A percentile compares a stretch with the other conserved stretches of the same genome.
Conservation (phyloP, 2,113 vertebrate species). For the Callochromis pleurospilus region DNA sequence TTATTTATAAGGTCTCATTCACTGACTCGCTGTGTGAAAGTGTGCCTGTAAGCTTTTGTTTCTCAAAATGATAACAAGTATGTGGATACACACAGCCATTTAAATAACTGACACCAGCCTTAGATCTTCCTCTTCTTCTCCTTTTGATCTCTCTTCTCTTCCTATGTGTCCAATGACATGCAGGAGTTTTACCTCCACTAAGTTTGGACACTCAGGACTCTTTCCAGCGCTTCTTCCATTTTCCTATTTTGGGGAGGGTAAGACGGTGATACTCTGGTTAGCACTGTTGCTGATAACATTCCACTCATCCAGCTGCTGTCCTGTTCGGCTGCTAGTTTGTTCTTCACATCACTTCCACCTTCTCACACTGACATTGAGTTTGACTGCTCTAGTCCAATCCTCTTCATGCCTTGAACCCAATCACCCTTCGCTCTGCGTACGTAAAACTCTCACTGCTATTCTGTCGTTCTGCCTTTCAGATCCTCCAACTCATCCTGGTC, state of each 20-base stretch:
- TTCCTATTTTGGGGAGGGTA: neutral
- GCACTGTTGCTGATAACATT: neutral
- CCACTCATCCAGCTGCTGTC: neutral
- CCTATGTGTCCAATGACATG: neutral
- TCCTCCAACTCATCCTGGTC: neutral
- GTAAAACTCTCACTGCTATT: neutral
- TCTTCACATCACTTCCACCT: neutral
- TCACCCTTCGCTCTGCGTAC: neutral
- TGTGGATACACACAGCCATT: neutral
- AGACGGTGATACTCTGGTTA: neutral
- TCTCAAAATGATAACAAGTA: neutral
- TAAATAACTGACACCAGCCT: neutral
- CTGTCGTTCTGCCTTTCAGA: neutral
- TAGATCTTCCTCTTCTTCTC: neutral
- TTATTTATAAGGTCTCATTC: constrained; percentile 34
- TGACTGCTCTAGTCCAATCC: neutral
- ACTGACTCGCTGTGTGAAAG: neutral
- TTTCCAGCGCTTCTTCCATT: neutral
- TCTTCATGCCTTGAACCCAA: neutral
- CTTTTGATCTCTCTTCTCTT: neutral
- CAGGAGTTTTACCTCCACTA: neutral
- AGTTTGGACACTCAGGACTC: neutral
- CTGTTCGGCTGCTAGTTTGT: neutral
- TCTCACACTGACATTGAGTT: too few species aligned
- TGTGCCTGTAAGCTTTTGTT: neutral